Conservation (phyloP, 2,888 invertebrate genomes). For the Amiota communis region DNA sequence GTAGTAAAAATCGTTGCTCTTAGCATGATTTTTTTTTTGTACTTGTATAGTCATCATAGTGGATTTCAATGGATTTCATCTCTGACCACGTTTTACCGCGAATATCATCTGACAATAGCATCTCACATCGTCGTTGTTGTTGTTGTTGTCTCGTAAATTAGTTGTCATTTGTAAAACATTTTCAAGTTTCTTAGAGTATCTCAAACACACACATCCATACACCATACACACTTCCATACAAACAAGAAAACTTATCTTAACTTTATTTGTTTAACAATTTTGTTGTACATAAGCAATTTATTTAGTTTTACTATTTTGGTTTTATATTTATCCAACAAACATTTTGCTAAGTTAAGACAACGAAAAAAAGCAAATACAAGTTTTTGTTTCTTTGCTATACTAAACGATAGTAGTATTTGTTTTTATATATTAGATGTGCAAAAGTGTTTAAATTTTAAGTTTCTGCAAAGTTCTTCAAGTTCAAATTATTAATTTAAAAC, state of each 20-base stretch:
- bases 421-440: too few species aligned
- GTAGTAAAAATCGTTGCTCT: neutral
- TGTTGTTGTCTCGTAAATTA: slow-evolving; percentile 14
- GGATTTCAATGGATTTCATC: too few species aligned
- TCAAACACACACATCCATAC: too few species aligned
- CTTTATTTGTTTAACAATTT: slow-evolving; percentile 10
- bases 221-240: too few species aligned
- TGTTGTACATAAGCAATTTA: slow-evolving; percentile 8
- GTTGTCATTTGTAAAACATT: slow-evolving; percentile 24
- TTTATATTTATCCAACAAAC: slow-evolving; percentile 13
- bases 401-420: too few species aligned
- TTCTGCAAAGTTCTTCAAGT: too few species aligned
- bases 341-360: neutral
- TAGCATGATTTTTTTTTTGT: neutral
- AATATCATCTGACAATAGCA: neutral
- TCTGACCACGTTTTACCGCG: too few species aligned
- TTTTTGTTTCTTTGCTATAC: too few species aligned
- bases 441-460: too few species aligned
- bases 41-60: neutral
- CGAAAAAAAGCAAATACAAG: too few species aligned
- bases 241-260: too few species aligned
- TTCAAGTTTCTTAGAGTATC: neutral
- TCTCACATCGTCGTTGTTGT: neutral
- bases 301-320: slow-evolving; percentile 8
- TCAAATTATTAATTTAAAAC: too few species aligned